Base-by-base conservation (phyloP, 2,797 vertebrate genomes). In the Schizopygopsis pylzovi region DNA sequence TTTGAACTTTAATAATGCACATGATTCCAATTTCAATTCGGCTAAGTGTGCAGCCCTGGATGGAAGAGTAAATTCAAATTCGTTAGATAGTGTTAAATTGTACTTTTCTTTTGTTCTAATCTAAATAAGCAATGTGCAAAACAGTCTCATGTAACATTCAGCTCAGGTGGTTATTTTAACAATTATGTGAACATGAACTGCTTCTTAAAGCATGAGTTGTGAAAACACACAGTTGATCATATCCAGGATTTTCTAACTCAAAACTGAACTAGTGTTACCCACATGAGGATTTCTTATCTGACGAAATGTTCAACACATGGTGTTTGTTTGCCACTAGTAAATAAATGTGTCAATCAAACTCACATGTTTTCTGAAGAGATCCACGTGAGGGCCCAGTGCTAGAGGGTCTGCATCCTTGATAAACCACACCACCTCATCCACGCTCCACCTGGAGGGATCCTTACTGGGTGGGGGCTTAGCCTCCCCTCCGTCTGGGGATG, bases 361-460 rank as follows among this genome's bases (percentile, higher is more conserved):
- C 95, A 99, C 98, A 0, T 99, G 98, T 91, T 98, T 99, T 91
- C 97, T 96, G 95, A 99, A 99, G 89, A 98, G 93, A 16, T 99
- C 98, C 81, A 96, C 97, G 0, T 99, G 97, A 10, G 98, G 98
- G 54, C 97, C 98, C 89, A 99, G 93, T n/a, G 98, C 96, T 7
- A 97, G 97, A 9, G 98, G 98, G 90, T 99, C 98, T 5, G 98
- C 97, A 1, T 98, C 97, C 90, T 97, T 98, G 93, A 99, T 96
- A 88, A 99, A 99, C 95, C 96, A 95, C 77, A 98, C 94, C 81
- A 99, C 98, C 0, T 99, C 98, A 80, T 99, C 98, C 76, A 99
- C 97, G 0, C 96, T 96, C 98, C 98, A 99, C 88, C 95, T 96
- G 81, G 95, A 96, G 0, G 98, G 98, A 90, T 98, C 96, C 89